Evolutionary conservation across 2,797 vertebrate species (phyloP).

Genomic region (Molossus molossus): DNA sequence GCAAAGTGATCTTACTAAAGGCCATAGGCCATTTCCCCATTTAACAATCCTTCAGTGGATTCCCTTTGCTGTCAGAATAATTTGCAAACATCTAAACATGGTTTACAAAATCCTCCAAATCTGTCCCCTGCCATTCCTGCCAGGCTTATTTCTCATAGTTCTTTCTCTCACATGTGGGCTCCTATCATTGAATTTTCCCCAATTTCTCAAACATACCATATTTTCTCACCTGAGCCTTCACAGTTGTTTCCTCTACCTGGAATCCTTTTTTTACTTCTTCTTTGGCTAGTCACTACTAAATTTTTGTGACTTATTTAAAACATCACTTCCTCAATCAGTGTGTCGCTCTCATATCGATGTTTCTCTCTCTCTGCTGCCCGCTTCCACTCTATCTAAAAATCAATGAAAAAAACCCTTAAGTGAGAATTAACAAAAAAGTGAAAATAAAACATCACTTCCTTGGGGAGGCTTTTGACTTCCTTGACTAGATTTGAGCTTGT

Average conservation of each 20-base stretch:
- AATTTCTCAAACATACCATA: not conserved
- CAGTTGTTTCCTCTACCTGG: not conserved
- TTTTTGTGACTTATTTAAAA: constrained; percentile 31
- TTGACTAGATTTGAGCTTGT: not conserved
- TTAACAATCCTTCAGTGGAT: constrained; percentile 24
- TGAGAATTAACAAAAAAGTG: no score
- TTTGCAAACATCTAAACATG: not conserved
- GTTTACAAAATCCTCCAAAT: not conserved
- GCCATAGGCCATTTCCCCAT: not conserved
- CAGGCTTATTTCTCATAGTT: constrained; percentile 35
- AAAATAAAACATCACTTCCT: not conserved
- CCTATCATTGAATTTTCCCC: not conserved
- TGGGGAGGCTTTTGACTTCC: constrained; percentile 13
- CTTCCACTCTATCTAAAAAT: no score
- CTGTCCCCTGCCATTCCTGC: not conserved
- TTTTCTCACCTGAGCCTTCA: constrained; percentile 32
- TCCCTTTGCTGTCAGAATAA: not conserved
- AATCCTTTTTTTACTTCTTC: not conserved
- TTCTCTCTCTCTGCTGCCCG: no score
- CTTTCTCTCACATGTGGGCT: not conserved
- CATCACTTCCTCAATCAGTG: no score
- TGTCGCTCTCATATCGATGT: no score
- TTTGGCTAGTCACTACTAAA: constrained; percentile 47
- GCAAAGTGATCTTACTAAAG: constrained; percentile 40
- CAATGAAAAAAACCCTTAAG: no score